Evolutionary conservation across 1,140 invertebrate species (phyloP).

Genomic region (Ceratosolen fusciceps): DNA sequence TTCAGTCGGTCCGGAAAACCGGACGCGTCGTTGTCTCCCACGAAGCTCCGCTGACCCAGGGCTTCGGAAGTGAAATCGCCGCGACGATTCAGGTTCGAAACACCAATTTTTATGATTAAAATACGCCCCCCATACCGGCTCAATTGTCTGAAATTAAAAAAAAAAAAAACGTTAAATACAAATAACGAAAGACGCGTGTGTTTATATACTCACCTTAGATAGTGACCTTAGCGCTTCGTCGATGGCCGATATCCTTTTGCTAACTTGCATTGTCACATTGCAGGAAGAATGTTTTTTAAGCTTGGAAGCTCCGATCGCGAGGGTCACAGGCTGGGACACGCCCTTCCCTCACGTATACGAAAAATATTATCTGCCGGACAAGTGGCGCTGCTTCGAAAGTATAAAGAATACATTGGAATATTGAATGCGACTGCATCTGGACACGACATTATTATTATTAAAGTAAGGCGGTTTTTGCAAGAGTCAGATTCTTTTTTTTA

Average conservation of each 20-base stretch:
- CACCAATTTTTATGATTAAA: neutral
- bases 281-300: slow-evolving; percentile 95
- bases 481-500: slow-evolving; percentile 30
- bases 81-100: slow-evolving; percentile 88
- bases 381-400: slow-evolving; percentile 90
- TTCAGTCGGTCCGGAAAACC: slow-evolving; percentile 95
- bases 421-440: slow-evolving; percentile 62
- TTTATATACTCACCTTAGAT: too few relatives aligned
- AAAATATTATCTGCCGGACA: slow-evolving; percentile 95
- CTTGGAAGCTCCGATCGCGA: slow-evolving; percentile 91
- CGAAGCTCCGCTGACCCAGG: slow-evolving; percentile 95
- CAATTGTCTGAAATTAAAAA: neutral
- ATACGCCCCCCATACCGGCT: too few relatives aligned
- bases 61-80: slow-evolving; percentile 97
- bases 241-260: too few relatives aligned
- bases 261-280: too few relatives aligned
- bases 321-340: slow-evolving; percentile 97
- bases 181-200: too few relatives aligned
- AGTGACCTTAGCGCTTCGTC: too few relatives aligned
- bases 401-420: slow-evolving; percentile 84
- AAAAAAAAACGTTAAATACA: too few relatives aligned
- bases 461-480: slow-evolving; percentile 34
- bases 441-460: slow-evolving; percentile 37
- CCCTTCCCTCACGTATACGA: slow-evolving; percentile 98
- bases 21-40: slow-evolving; percentile 92